Percentiles rank a stretch among this genome's conserved stretches.
Evolutionary conservation across 2,113 vertebrate genomes (phyloP).

Genomic region (Larimichthys polyactis): DNA sequence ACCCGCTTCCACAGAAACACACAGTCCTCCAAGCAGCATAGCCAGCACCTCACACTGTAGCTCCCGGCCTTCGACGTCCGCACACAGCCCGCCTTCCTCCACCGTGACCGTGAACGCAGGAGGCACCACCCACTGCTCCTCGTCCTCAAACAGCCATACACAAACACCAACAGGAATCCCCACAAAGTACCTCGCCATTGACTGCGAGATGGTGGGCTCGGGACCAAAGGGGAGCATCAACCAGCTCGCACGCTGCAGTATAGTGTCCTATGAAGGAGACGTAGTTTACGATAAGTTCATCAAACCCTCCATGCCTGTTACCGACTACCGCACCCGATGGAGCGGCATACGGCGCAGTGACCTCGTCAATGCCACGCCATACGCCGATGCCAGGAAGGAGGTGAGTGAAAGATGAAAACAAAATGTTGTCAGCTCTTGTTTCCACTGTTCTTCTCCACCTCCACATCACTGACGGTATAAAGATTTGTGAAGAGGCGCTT

Average conservation of each 20-base stretch:
- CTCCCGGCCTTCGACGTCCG: slow-evolving; percentile 36
- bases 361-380: slow-evolving; percentile 86
- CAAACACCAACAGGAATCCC: slow-evolving; percentile 54
- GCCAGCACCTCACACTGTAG: background rate
- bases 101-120: slow-evolving; percentile 3
- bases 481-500: too few species aligned
- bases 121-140: background rate
- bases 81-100: slow-evolving; percentile 11
- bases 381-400: slow-evolving; percentile 86
- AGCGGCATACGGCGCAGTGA: slow-evolving; percentile 89
- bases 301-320: slow-evolving; percentile 84
- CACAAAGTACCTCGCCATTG: slow-evolving; percentile 88
- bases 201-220: slow-evolving; percentile 97
- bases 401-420: slow-evolving; percentile 71
- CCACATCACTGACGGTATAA: too few species aligned
- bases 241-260: slow-evolving; percentile 91
- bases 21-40: slow-evolving; percentile 4
- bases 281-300: slow-evolving; percentile 91
- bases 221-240: slow-evolving; percentile 88
- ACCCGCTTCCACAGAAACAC: slow-evolving; percentile 12
- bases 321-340: slow-evolving; percentile 92
- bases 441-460: too few species aligned
- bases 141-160: background rate
- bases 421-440: too few species aligned
- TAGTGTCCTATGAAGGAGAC: slow-evolving; percentile 88